Conservation (phyloP, 2,888 invertebrate genomes). For the Diarsia dahlii region DNA sequence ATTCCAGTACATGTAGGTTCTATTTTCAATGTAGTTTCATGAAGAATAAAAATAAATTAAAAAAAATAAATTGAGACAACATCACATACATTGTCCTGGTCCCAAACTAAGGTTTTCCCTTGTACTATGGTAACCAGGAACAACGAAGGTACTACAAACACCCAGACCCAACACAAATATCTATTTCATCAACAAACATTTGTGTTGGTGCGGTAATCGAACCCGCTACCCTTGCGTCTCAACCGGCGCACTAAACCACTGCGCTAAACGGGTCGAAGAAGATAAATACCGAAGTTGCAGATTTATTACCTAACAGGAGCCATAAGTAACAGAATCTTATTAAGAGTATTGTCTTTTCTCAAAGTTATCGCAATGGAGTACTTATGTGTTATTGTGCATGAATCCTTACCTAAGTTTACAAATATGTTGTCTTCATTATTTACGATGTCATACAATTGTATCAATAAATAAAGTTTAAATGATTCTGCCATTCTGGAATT, state of each 20-base stretch:
- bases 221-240: too few species aligned
- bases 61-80: too few species aligned
- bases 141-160: too few species aligned
- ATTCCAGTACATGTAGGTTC: slow-evolving; percentile 2
- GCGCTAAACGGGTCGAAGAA: too few species aligned
- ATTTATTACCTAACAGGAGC: slow-evolving; percentile 20
- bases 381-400: slow-evolving; percentile 7
- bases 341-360: slow-evolving; percentile 15
- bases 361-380: slow-evolving; percentile 19
- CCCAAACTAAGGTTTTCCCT: too few species aligned
- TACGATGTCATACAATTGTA: neutral
- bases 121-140: too few species aligned
- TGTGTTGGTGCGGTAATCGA: too few species aligned
- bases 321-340: slow-evolving; percentile 3
- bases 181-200: too few species aligned
- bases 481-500: neutral
- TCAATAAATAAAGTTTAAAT: neutral
- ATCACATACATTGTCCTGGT: too few species aligned
- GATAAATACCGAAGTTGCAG: slow-evolving; percentile 29
- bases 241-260: too few species aligned
- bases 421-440: neutral
- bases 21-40: slow-evolving; percentile 28
- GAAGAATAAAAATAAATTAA: too few species aligned
- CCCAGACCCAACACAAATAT: too few species aligned
- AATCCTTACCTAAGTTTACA: neutral